A percentile compares a stretch with the other conserved stretches of the same genome.
Conservation (phyloP, 2,113 vertebrate genomes). For the Tenebrosternarchus preto region DNA sequence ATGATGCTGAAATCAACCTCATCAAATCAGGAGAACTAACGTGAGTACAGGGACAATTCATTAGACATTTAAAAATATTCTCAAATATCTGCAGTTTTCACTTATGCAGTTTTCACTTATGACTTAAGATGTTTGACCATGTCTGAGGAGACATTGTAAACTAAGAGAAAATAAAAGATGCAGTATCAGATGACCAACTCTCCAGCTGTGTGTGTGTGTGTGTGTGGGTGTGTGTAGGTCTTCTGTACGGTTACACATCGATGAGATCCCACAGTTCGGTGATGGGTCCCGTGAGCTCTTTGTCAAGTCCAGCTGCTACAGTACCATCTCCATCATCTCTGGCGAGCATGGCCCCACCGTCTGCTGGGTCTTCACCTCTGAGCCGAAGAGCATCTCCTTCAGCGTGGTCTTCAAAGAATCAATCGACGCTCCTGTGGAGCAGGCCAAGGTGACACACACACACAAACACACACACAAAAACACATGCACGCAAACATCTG, state of each 20-base stretch:
- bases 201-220: no score
- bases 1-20: constrained; percentile 89
- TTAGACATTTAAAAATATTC: no score
- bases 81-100: no score
- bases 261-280: constrained; percentile 84
- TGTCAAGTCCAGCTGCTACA: constrained; percentile 89
- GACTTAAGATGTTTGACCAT: neutral
- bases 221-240: constrained; percentile 67
- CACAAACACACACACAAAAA: neutral
- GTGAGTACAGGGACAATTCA: constrained; percentile 71
- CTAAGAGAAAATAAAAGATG: neutral
- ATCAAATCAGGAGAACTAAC: constrained; percentile 89
- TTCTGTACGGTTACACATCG: constrained; percentile 78
- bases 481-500: no score
- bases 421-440: constrained; percentile 75
- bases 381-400: constrained; percentile 94
- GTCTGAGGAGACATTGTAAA: neutral
- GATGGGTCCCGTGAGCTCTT: constrained; percentile 86
- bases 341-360: constrained; percentile 80
- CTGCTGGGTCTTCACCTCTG: constrained; percentile 94
- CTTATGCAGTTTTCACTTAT: neutral
- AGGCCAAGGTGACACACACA: constrained; percentile 79
- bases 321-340: constrained; percentile 80
- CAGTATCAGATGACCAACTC: neutral
- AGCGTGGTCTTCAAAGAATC: constrained; percentile 86